Evolutionary conservation across 2,797 vertebrate species (phyloP), one percentile per base, ranked within the genome.

Genomic region (Fundulus diaphanus): DNA sequence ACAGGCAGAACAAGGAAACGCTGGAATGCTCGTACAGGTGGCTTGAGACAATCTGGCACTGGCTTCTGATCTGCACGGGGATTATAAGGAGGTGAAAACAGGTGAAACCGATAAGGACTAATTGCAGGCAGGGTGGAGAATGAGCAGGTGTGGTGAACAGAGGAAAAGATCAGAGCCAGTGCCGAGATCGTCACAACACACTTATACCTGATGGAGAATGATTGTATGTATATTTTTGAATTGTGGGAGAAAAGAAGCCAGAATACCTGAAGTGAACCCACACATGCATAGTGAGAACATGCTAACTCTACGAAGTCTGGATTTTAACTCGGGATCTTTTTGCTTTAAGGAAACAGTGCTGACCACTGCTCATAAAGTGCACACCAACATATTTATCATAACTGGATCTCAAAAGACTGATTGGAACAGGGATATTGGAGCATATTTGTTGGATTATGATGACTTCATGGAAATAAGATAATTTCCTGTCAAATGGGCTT

Each of bases 401-500:
- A 65, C 1, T 18, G n/a, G 22, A 65, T 66, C 37, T 66, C 24
- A 65, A 65, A 65, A 65, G 22, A 8, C 11, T 65, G 12, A 76
- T 76, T 29, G 48, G 78, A 87, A 78, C 70, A 22, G 68, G 61
- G 83, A 63, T 88, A 76, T 73, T 87, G n/a, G n/a, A n/a, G n/a
- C 66, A 73, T 76, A 73, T 67, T 86, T 76, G 68, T 73, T 77
- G 72, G 68, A 74, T 72, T 72, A 87, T 80, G 82, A 80, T 16
- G 40, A 76, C 82, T 83, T 61, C 67, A 81, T 59, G 70, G 84
- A 76, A 85, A 83, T 85, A 84, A 79, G 80, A 90, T 89, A 35
- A 90, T 92, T 92, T 90, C 77, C 77, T 86, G 85, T 83, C 79
- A 84, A 59, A 71, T 78, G 68, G 78, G 71, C 69, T 84, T 84